Conservation (phyloP, 2,888 invertebrate genomes). For the Gortyna flavago region DNA sequence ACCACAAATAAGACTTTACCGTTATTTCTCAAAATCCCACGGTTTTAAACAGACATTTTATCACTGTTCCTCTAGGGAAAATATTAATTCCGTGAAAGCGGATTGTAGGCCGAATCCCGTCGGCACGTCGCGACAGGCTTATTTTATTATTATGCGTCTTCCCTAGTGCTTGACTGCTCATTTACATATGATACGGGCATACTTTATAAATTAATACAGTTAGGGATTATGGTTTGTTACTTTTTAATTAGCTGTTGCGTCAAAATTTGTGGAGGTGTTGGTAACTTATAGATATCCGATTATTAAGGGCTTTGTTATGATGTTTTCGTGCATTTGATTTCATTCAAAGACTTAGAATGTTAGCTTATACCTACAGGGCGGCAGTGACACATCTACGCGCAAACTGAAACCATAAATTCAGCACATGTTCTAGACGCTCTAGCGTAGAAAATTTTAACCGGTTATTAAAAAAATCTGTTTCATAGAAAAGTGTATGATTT, state of each 20-base stretch:
- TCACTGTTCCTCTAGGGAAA: conserved; percentile 53
- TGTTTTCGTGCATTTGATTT: no score
- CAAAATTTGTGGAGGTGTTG: background rate
- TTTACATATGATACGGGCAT: conserved; percentile 57
- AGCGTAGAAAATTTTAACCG: no score
- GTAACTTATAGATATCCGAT: conserved; percentile 1
- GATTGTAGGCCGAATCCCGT: conserved; percentile 56
- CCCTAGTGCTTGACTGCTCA: conserved; percentile 37
- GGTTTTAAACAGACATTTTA: conserved; percentile 39
- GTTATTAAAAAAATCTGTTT: no score
- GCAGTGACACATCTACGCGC: no score
- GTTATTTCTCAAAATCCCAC: conserved; percentile 25
- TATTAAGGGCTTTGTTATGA: no score
- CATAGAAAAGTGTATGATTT: no score
- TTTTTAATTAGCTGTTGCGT: conserved; percentile 37
- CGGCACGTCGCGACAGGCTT: conserved; percentile 44
- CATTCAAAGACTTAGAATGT: no score
- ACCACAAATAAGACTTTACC: background rate
- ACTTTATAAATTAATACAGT: conserved; percentile 43
- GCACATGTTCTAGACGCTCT: no score
- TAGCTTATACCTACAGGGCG: no score
- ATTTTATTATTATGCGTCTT: conserved; percentile 51
- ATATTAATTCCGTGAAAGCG: conserved; percentile 61
- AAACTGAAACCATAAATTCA: no score
- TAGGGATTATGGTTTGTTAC: conserved; percentile 25